Conservation (phyloP, 2,113 vertebrate genomes). For the Spermophilus dauricus region DNA sequence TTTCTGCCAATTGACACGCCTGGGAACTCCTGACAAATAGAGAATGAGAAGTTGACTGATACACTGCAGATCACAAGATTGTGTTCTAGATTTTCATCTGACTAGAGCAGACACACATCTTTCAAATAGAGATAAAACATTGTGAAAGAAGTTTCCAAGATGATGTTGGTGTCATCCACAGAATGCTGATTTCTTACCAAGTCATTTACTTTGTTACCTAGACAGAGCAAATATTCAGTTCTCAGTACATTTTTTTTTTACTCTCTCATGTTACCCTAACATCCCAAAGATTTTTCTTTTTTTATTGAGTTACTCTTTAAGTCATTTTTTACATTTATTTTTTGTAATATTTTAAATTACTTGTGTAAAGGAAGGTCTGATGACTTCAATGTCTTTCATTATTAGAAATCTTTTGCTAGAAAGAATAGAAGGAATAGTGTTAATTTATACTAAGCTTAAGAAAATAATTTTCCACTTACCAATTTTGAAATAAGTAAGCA, state of each 20-base stretch:
- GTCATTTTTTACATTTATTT: slow-evolving; percentile 14
- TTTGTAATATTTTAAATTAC: neutral
- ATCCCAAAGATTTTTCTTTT: slow-evolving; percentile 9
- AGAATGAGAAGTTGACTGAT: neutral
- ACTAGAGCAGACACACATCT: neutral
- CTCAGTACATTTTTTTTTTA: neutral
- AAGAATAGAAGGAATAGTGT: slow-evolving; percentile 46
- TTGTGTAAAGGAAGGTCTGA: neutral
- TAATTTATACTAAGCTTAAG: slow-evolving; percentile 41
- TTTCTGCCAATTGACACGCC: neutral
- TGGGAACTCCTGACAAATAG: neutral
- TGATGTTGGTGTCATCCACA: neutral
- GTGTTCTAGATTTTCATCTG: neutral
- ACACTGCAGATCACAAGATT: neutral
- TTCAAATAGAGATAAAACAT: neutral
- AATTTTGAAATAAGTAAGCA: slow-evolving; percentile 54
- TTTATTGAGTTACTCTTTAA: slow-evolving; percentile 33
- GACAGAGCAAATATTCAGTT: neutral
- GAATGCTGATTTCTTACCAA: neutral
- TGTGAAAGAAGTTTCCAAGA: neutral
- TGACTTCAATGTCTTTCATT: slow-evolving; percentile 28
- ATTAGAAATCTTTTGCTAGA: slow-evolving; percentile 25
- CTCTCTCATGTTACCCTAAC: neutral
- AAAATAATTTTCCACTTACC: slow-evolving; percentile 61
- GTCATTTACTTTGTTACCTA: neutral